Evolutionary conservation across 2,113 vertebrate genomes (phyloP), one percentile per base, ranked within the genome.

Genomic region (Lepus europaeus): DNA sequence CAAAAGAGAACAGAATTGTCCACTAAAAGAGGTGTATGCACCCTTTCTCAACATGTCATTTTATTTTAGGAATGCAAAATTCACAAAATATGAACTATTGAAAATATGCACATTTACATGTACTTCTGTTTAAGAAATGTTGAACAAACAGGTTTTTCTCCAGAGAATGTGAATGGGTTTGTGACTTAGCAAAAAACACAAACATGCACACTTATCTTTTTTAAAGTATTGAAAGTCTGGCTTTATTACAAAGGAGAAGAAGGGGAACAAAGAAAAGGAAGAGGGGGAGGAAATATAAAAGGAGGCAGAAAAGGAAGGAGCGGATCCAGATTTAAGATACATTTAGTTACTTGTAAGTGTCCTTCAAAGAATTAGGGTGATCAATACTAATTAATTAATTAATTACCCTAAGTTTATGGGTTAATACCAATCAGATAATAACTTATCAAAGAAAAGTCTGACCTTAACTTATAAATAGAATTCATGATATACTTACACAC

Each of bases 31-130:
- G 36, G 27, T 70, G 83, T 85, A 83, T 53, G 8, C 39, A 92
- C 91, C 53, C 49, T 51, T 95, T 79, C 64, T 78, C 78, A 27
- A 72, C 56, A 49, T 69, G 59, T 61, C 56, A 61, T 76, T 90
- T 93, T 89, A 96, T 92, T 96, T 96, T 89, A 86, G 22, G 49
- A 88, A 78, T 70, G 70, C n/a, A 90, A 96, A 92, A 92, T 64
- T 27, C 63, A 82, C 90, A 93, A 90, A 88, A 82, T 33, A 92
- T 33, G 51, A 80, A 69, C 70, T 82, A 89, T 56, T 87, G 51
- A 82, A 84, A 76, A 91, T 95, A 69, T 79, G 70, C 69, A 63
- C 89, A 82, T 90, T 90, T 93, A 79, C 72, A 95, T 86, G 68
- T 33, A 86, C 12, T 96, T 95, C 85, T 95, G 83, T 51, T 77